Conservation (phyloP, 1,140 invertebrate species). For the Wasmannia auropunctata region DNA sequence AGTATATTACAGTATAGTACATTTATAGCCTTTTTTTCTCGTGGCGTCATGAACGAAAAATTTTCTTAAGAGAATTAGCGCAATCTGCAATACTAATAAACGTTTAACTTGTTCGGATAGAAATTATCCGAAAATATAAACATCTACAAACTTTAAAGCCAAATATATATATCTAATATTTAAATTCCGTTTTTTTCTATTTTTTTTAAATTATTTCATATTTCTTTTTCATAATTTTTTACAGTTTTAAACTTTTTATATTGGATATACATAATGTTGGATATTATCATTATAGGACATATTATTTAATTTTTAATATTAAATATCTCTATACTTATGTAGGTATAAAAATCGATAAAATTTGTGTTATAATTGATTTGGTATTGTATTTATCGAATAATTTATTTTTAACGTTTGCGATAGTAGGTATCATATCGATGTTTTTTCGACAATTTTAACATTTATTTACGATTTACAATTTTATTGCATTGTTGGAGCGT, state of each 20-base stretch:
- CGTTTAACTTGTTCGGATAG: neutral
- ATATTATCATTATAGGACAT: neutral
- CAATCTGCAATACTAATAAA: neutral
- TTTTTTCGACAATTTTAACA: neutral
- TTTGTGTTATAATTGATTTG: neutral
- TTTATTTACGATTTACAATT: neutral
- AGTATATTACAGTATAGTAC: no score
- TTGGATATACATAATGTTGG: neutral
- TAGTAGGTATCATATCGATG: neutral
- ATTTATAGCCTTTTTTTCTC: neutral
- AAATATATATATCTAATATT: constrained; percentile 5
- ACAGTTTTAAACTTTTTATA: neutral
- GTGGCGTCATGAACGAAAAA: neutral
- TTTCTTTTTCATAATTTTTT: neutral
- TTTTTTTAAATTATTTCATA: neutral
- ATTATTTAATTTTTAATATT: neutral
- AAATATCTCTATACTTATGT: neutral
- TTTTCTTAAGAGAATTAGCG: neutral
- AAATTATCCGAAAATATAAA: neutral
- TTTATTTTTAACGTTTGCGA: neutral
- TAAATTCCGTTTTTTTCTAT: neutral
- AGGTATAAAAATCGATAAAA: neutral
- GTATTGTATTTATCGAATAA: neutral
- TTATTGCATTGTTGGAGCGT: neutral
- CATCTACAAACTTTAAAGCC: neutral